A percentile compares a stretch with the other conserved stretches of the same genome.
phyloP scores from a whole-genome alignment of 2,888 invertebrate genomes.

The Caenorhabditis parvicauda region DNA sequence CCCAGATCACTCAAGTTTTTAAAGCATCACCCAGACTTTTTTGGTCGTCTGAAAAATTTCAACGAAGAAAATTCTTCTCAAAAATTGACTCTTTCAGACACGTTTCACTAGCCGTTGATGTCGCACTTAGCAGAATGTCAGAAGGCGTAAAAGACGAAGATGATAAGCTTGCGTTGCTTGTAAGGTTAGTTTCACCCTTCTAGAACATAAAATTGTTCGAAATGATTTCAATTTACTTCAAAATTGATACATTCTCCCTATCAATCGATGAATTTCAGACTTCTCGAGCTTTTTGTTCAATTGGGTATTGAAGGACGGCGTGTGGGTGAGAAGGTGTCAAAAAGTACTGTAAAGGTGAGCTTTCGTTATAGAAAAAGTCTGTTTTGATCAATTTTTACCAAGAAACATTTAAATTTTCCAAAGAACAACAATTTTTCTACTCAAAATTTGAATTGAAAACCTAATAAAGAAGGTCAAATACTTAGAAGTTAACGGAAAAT shows the following conservation, averaged over 20 bases:
- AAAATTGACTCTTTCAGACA: constrained; percentile 68
- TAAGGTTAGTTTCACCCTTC: constrained; percentile 10
- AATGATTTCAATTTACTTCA: not conserved
- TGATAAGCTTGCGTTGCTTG: constrained; percentile 60
- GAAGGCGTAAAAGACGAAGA: constrained; percentile 85
- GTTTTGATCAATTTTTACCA: too few relatives aligned
- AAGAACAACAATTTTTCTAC: not conserved
- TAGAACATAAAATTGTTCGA: not conserved
- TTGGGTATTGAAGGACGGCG: constrained; percentile 93
- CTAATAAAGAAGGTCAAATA: not conserved
- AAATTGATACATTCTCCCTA: too few relatives aligned
- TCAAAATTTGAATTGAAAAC: not conserved
- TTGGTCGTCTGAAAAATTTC: too few relatives aligned
- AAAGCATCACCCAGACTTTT: not conserved
- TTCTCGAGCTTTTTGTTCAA: constrained; percentile 94
- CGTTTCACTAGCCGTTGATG: constrained; percentile 90
- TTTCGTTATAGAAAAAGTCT: too few relatives aligned
- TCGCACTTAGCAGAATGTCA: constrained; percentile 92
- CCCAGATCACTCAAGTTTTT: not conserved
- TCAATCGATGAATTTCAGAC: too few relatives aligned
- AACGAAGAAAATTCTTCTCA: too few relatives aligned
- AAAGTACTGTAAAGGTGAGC: constrained; percentile 70
- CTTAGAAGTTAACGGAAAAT: not conserved
- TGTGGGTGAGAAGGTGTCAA: constrained; percentile 84
- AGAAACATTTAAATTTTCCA: too few relatives aligned